Conservation (phyloP, 2,888 invertebrate species). For the Agonopterix heracliana region DNA sequence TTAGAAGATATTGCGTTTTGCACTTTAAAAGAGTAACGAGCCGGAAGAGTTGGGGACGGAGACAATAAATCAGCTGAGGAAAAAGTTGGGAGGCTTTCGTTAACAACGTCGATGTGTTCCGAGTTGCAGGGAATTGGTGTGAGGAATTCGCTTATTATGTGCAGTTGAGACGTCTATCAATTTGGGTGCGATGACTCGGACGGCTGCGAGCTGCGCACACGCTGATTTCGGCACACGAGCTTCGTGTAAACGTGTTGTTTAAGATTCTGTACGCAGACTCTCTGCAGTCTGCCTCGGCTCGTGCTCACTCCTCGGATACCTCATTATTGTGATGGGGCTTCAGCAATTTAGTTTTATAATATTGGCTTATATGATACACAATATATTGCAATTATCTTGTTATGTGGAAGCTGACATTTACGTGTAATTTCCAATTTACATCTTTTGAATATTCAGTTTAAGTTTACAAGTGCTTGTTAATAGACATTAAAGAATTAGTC, state of each 20-base stretch:
- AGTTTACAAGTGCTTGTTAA: slow-evolving; percentile 1
- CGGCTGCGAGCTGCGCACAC: slow-evolving; percentile 4
- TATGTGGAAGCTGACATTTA: slow-evolving; percentile 11
- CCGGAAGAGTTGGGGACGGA: slow-evolving; percentile 15
- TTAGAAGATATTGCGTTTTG: slow-evolving; percentile 29
- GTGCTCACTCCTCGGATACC: slow-evolving; percentile 13
- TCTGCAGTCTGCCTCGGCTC: slow-evolving; percentile 1
- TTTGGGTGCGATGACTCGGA: slow-evolving; percentile 20
- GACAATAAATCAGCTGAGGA: slow-evolving; percentile 25
- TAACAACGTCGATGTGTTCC: background rate
- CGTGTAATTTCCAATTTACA: slow-evolving; percentile 8
- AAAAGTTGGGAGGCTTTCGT: slow-evolving; percentile 20
- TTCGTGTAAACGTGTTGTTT: slow-evolving; percentile 5
- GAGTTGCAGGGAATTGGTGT: slow-evolving; percentile 24
- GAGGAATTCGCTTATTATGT: slow-evolving; percentile 42
- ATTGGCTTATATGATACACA: slow-evolving; percentile 7
- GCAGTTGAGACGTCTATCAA: slow-evolving; percentile 39
- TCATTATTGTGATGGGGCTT: slow-evolving; percentile 19
- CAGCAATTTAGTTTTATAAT: slow-evolving; percentile 16
- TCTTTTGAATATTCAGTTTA: slow-evolving; percentile 11
- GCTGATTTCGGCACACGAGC: slow-evolving; percentile 1
- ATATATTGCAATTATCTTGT: slow-evolving; percentile 11
- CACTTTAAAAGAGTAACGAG: slow-evolving; percentile 24
- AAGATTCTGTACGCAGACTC: slow-evolving; percentile 14
- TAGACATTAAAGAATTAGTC: background rate